Conservation (phyloP, 2,888 invertebrate genomes). For the Xiphydria camelus region DNA sequence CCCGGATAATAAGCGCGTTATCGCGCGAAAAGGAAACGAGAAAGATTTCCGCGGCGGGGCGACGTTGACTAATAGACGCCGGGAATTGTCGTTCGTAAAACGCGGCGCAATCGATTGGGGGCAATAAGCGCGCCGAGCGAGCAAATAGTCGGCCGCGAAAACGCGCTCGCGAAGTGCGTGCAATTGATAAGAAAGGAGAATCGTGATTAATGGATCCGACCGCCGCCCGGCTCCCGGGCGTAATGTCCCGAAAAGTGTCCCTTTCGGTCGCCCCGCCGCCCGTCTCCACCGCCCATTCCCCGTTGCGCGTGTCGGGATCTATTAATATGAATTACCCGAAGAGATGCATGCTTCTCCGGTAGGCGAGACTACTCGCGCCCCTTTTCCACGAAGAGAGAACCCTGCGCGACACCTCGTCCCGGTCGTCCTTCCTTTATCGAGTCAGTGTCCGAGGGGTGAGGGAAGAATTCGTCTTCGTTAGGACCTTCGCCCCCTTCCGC, state of each 20-base stretch:
- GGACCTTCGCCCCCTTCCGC: too few relatives aligned
- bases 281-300: too few relatives aligned
- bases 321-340: too few relatives aligned
- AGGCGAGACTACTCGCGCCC: too few relatives aligned
- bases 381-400: too few relatives aligned
- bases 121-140: not conserved
- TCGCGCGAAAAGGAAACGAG: not conserved
- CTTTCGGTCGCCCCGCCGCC: too few relatives aligned
- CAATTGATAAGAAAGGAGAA: not conserved
- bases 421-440: too few relatives aligned
- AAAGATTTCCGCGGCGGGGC: not conserved
- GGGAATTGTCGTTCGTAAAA: not conserved
- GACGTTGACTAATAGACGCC: not conserved
- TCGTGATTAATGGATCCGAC: not conserved
- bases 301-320: too few relatives aligned
- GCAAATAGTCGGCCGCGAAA: not conserved
- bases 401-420: too few relatives aligned
- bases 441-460: too few relatives aligned
- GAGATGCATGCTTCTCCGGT: too few relatives aligned
- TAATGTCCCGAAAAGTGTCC: not conserved
- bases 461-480: too few relatives aligned
- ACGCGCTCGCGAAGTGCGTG: not conserved
- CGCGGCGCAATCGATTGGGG: not conserved
- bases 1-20: not conserved
- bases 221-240: not conserved